A percentile compares a stretch with the other conserved stretches of the same genome.
Conservation (phyloP, 2,888 invertebrate genomes). For the Ctena decussata region DNA sequence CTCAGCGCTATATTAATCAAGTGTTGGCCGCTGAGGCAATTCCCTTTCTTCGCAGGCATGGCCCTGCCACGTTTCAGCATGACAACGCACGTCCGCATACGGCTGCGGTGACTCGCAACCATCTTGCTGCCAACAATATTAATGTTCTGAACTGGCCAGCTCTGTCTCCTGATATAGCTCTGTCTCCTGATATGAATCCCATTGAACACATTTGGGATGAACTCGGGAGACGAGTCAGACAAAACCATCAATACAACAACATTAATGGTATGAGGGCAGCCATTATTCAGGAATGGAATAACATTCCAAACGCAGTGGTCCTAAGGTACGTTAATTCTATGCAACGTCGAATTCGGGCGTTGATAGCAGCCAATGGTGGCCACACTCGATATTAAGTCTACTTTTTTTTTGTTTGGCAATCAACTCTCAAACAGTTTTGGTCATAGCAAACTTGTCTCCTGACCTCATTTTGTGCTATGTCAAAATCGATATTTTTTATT, state of each 20-base stretch:
- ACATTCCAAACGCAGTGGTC: neutral
- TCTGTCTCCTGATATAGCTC: neutral
- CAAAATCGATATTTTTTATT: no score
- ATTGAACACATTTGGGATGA: neutral
- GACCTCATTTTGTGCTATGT: no score
- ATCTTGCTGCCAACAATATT: neutral
- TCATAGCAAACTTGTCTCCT: no score
- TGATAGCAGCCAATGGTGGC: neutral
- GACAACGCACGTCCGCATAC: neutral
- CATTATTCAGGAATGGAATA: neutral
- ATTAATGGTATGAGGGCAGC: neutral
- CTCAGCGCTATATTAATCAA: neutral
- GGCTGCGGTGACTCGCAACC: neutral
- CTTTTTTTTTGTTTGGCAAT: no score
- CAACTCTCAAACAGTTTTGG: no score
- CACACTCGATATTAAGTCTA: neutral
- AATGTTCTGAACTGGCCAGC: neutral
- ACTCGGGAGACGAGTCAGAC: neutral
- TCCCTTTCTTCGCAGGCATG: neutral
- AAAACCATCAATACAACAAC: neutral
- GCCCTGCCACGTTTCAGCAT: neutral
- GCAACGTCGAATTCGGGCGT: neutral
- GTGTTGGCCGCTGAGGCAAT: neutral
- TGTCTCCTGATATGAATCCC: neutral
- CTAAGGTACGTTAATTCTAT: neutral